Evolutionary conservation across 2,797 vertebrate species (phyloP).

Genomic region (Leptoclinus maculatus): DNA sequence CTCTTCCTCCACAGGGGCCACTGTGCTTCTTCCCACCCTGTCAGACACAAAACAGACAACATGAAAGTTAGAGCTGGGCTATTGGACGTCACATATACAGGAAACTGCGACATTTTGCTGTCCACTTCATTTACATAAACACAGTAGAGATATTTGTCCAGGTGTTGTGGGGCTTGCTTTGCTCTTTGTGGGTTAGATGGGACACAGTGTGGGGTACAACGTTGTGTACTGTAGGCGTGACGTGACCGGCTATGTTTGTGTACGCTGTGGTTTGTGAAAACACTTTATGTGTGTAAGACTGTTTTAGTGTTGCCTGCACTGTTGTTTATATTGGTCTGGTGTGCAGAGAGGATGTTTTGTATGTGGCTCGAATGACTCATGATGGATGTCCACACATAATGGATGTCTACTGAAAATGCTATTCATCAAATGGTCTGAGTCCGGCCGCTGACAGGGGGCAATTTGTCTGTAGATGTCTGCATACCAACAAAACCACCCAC

Average conservation of each 20-base stretch:
- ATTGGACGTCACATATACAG: conserved; percentile 10
- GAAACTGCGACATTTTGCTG: neutral
- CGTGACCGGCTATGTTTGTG: conserved; percentile 56
- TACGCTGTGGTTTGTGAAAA: conserved; percentile 40
- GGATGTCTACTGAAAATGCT: conserved; percentile 36
- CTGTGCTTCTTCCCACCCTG: conserved; percentile 93
- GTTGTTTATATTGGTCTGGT: conserved; percentile 32
- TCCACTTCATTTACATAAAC: conserved; percentile 23
- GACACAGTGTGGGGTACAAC: conserved; percentile 14
- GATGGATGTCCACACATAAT: conserved; percentile 40
- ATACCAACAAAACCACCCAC: conserved; percentile 72
- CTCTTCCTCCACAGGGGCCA: conserved; percentile 94
- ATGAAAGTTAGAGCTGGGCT: conserved; percentile 29
- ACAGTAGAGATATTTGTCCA: neutral
- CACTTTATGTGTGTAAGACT: conserved; percentile 39
- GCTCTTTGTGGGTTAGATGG: neutral
- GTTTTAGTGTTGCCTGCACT: conserved; percentile 17
- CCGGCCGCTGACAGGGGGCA: conserved; percentile 36
- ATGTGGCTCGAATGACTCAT: conserved; percentile 66
- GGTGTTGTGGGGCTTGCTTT: neutral
- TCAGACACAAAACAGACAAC: conserved; percentile 56
- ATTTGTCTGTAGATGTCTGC: conserved; percentile 66
- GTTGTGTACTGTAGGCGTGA: conserved; percentile 40
- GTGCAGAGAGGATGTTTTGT: conserved; percentile 48
- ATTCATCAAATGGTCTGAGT: conserved; percentile 30